Evolutionary conservation across 1,140 invertebrate genomes (phyloP).

Genomic region (Heliconius hewitsoni): DNA sequence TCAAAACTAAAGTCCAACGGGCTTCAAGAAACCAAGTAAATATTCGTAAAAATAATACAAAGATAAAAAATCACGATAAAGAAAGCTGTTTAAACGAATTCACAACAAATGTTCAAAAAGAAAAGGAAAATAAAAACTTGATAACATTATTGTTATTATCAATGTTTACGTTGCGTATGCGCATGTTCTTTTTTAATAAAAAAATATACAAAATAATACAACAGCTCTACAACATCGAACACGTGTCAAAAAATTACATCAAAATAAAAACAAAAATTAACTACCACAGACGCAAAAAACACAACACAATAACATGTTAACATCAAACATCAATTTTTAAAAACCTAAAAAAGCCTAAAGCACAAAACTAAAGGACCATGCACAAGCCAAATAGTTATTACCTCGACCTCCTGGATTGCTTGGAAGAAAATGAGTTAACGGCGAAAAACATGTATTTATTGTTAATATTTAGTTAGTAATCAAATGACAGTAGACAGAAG

Average conservation of each 20-base stretch:
- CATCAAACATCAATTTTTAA: neutral
- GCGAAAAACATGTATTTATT: neutral
- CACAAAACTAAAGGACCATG: conserved; percentile 21
- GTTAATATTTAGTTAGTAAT: neutral
- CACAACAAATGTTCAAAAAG: conserved; percentile 10
- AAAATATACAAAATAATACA: neutral
- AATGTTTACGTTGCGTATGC: neutral
- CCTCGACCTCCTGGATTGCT: conserved; percentile 23
- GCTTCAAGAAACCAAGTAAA: neutral
- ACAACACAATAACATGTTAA: neutral
- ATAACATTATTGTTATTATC: neutral
- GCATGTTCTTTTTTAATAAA: neutral
- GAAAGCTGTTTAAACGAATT: neutral
- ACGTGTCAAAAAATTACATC: neutral
- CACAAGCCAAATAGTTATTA: conserved; percentile 27
- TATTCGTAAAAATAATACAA: neutral
- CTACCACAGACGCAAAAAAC: neutral
- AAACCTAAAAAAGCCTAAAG: neutral
- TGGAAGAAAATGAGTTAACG: conserved; percentile 18
- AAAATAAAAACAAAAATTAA: neutral
- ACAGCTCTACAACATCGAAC: neutral
- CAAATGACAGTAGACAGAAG: neutral
- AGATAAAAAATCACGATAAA: neutral
- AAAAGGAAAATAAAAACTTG: neutral
- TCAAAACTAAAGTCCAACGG: conserved; percentile 17